phyloP scores from a whole-genome alignment of 2,113 vertebrate genomes.

The Syngnathus scovelli region DNA sequence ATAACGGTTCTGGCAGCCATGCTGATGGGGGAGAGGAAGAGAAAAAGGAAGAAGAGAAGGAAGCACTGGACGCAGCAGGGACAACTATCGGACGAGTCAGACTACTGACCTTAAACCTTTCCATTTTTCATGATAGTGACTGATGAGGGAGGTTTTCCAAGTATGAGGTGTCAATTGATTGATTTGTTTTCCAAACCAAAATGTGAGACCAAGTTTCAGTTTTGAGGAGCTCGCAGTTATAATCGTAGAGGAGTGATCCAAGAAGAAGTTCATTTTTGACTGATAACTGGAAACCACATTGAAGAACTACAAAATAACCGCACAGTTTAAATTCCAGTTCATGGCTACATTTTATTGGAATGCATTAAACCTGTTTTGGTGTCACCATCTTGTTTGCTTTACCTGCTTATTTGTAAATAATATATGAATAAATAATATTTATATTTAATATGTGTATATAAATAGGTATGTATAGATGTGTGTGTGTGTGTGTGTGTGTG shows the following conservation, averaged over 20 bases:
- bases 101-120: slow-evolving; percentile 29
- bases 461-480: no score
- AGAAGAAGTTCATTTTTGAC: not conserved
- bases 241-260: not conserved
- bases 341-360: not conserved
- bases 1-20: slow-evolving; percentile 76
- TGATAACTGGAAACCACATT: not conserved
- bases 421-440: no score
- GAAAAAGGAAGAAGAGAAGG: slow-evolving; percentile 64
- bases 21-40: slow-evolving; percentile 76
- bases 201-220: no score
- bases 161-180: not conserved
- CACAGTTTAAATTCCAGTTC: no score
- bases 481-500: no score
- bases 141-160: not conserved
- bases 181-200: not conserved
- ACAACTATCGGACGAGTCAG: slow-evolving; percentile 60
- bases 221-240: not conserved
- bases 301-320: not conserved
- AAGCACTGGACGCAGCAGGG: slow-evolving; percentile 74
- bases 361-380: not conserved
- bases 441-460: no score
- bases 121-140: not conserved
- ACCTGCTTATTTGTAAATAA: not conserved
- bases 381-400: not conserved